A percentile compares a stretch with the other conserved stretches of the same genome.
These are phyloP conservation scores for Ciona savignyi DNA, from an alignment of 23 tunicate species.

Conservation along the genomic window DNA sequence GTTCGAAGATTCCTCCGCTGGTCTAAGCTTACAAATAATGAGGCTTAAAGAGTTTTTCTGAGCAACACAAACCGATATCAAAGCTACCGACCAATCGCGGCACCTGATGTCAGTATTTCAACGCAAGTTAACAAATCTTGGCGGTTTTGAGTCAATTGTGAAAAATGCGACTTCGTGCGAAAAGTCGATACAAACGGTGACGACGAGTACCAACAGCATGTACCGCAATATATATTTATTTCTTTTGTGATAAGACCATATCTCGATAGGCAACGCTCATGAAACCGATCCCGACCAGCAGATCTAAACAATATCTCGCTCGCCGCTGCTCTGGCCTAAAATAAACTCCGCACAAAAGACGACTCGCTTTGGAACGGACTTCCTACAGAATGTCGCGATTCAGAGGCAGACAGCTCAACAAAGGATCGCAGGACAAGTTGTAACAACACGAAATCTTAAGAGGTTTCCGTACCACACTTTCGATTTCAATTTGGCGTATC, in stretches of 20 bases:
- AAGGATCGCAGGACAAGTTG: background rate
- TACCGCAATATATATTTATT: no score
- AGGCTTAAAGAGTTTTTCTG: background rate
- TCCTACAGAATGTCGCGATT: background rate
- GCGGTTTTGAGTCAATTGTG: background rate
- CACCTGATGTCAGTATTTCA: background rate
- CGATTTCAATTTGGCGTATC: background rate
- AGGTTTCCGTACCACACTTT: background rate
- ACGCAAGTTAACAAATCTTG: background rate
- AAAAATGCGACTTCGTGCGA: background rate
- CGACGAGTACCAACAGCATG: no score
- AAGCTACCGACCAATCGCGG: background rate
- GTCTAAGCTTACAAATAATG: background rate
- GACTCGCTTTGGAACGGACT: background rate
- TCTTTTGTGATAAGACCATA: no score
- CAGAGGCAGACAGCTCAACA: background rate
- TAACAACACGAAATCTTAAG: background rate
- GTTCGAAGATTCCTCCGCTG: background rate
- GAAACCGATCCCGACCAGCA: background rate
- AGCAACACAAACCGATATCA: background rate
- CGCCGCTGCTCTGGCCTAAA: background rate
- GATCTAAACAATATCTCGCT: background rate
- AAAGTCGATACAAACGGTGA: no score
- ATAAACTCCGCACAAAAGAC: slow-evolving; percentile 1
- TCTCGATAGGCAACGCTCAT: background rate